Percentiles rank a stretch among this genome's conserved stretches.
phyloP scores from a whole-genome alignment of 2,888 invertebrate species.

The Diabrotica balteata region DNA sequence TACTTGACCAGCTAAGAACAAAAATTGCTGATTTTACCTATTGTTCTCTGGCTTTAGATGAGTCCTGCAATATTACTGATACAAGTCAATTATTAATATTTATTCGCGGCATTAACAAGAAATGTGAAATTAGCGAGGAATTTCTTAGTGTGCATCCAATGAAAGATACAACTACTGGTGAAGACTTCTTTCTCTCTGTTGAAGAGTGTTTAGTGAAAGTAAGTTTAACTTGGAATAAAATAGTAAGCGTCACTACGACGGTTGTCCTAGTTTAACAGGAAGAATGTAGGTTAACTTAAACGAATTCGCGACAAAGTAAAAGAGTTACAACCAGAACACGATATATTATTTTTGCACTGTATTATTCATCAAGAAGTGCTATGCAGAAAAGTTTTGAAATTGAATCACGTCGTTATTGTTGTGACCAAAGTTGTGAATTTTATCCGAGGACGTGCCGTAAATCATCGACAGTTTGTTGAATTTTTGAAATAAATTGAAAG shows the following conservation, averaged over 20 bases:
- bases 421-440: too few relatives aligned
- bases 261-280: slow-evolving; percentile 1
- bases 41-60: neutral
- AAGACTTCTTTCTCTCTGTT: slow-evolving; percentile 3
- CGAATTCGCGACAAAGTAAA: neutral
- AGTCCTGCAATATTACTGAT: neutral
- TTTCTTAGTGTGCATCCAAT: slow-evolving; percentile 1
- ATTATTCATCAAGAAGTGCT: slow-evolving; percentile 1
- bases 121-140: neutral
- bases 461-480: too few relatives aligned
- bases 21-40: neutral
- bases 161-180: slow-evolving; percentile 1
- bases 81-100: slow-evolving; percentile 1
- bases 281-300: slow-evolving; percentile 1
- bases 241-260: slow-evolving; percentile 4
- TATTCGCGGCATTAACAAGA: neutral
- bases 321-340: slow-evolving; percentile 1
- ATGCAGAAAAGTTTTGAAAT: slow-evolving; percentile 1
- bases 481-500: too few relatives aligned
- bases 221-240: slow-evolving; percentile 4
- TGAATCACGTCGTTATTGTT: slow-evolving; percentile 5
- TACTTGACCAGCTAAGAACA: neutral
- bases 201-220: slow-evolving; percentile 1
- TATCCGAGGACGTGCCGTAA: too few relatives aligned
- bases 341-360: neutral